Base-by-base conservation (phyloP, 2,797 vertebrate species). In the Aeoliscus strigatus region DNA sequence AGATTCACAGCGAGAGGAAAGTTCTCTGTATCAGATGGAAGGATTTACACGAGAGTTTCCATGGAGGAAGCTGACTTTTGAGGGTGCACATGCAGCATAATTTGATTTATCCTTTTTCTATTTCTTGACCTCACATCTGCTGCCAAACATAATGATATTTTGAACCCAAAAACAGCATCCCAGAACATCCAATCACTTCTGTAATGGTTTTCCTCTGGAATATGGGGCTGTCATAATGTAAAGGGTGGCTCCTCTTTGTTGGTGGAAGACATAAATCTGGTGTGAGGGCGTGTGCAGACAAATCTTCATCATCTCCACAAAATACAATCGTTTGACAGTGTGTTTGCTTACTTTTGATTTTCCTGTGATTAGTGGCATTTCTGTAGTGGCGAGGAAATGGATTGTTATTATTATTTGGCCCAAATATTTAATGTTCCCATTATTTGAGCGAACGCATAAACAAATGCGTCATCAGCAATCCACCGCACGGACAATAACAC, bases 371-470 rank as follows among this genome's bases (percentile, higher is more conserved):
- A 42, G 54, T 77, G 56, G 75, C 54, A 61, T 81, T 79, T 83
- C 47, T 76, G 60, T 51, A 67, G 62, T 76, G 68, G 67, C 26
- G 25, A 66, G 83, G 79, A 89, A 86, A 84, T 66, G 66, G 77
- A 86, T n/a, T n/a, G n/a, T 80, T 83, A 84, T 88, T 87, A 88
- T 84, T 79, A 82, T 86, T 84, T 70, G 27, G 69, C 45, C 81
- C 83, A 90, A 88, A 88, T 89, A 90, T 89, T 89, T 86, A 88
- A 88, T 77, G 74, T 89, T 88, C 81, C 81, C 82, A 87, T 89
- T 90, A 89, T 89, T 86, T 73, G 61, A 79, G 62, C 24, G 34
- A 52, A 64, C 17, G 14, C 57, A 85, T 88, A 89, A 90, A 88
- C 85, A 89, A 87, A 85, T 73, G 75, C 58, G 79, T 88, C 85